Evolutionary conservation across 2,888 invertebrate genomes (phyloP), one percentile per base, ranked within the genome.

Genomic region (Camponotus fellah): DNA sequence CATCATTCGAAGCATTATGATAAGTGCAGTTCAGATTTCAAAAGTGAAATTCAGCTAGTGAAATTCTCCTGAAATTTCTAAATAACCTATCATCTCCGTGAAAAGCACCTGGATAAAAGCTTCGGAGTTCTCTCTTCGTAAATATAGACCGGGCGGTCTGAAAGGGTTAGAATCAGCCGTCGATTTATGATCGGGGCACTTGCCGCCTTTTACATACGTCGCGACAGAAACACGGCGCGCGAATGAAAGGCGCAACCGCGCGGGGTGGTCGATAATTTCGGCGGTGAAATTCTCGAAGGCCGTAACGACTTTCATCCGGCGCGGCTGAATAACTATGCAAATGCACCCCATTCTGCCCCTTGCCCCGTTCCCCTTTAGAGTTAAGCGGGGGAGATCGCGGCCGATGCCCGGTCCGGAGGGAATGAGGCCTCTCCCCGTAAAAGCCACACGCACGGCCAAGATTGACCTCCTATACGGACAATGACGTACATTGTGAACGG

Each of bases 271-370:
- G 82, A 83, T 86, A 90, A 90, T 90, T 90, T 90, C 83, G 86
- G 83, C 82, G 86, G 90, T 82, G 86, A 85, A 90, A 88, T 88
- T 84, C 86, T 79, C 85, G 79, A 66, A 82, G 79, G 87, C 88
- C 84, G 89, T 91, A 92, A 92, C 90, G 88, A 91, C 90, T 87
- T 88, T 89, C 87, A 86, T 85, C 89, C 87, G 85, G 83, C 88
- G 84, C 74, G 87, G 85, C 85, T 80, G 88, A 90, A 92, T 92
- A 92, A 92, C 90, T 91, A 92, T 92, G 92, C 91, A 91, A 92
- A 92, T 90, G 92, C 89, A n/a, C 3, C n/a, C 2, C 53, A 53
- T 85, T 56, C 81, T 43, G n/a, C 56, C 43, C 56, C n/a, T n/a
- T 34, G 2, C 12, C 2, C n/a, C 86, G 77, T 53, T 8, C 53